These are phyloP conservation scores for Aldrovandia affinis DNA, from an alignment of 2,797 vertebrate genomes.

Conservation along the genomic window DNA sequence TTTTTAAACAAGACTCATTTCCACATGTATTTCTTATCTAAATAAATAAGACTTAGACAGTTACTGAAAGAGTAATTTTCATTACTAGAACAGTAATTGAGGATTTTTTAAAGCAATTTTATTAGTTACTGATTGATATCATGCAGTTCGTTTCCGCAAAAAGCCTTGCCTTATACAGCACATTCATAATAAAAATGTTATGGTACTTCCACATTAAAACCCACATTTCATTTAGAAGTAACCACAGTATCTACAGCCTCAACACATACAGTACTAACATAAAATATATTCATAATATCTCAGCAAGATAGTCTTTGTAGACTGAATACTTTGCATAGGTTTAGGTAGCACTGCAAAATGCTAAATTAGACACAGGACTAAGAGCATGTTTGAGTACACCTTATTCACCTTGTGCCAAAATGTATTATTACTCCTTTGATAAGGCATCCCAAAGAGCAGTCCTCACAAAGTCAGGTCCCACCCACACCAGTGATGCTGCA, in stretches of 20 bases:
- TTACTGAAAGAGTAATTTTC: neutral
- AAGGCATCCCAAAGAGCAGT: neutral
- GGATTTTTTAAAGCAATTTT: constrained; percentile 18
- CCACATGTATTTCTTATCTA: too few relatives aligned
- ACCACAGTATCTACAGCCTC: constrained; percentile 4
- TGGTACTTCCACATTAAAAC: neutral
- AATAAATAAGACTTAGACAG: too few relatives aligned
- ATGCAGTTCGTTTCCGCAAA: constrained; percentile 34
- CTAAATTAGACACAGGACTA: constrained; percentile 13
- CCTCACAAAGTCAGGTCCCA: neutral
- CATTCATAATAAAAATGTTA: constrained; percentile 16
- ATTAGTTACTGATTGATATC: constrained; percentile 19
- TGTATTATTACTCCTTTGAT: neutral
- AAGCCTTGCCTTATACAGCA: constrained; percentile 1
- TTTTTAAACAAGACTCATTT: too few relatives aligned
- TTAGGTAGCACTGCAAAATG: constrained; percentile 28
- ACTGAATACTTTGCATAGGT: constrained; percentile 54
- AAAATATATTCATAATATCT: neutral
- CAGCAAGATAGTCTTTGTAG: constrained; percentile 39
- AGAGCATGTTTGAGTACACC: constrained; percentile 12
- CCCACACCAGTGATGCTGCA: neutral
- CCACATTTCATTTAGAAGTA: neutral
- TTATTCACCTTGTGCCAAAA: constrained; percentile 11
- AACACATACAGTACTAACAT: constrained; percentile 1
- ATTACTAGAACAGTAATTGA: neutral